A percentile compares a stretch with the other conserved stretches of the same genome.
phyloP scores from a whole-genome alignment of 2,113 vertebrate species.

The Pseudorhombus dupliciocellatus region DNA sequence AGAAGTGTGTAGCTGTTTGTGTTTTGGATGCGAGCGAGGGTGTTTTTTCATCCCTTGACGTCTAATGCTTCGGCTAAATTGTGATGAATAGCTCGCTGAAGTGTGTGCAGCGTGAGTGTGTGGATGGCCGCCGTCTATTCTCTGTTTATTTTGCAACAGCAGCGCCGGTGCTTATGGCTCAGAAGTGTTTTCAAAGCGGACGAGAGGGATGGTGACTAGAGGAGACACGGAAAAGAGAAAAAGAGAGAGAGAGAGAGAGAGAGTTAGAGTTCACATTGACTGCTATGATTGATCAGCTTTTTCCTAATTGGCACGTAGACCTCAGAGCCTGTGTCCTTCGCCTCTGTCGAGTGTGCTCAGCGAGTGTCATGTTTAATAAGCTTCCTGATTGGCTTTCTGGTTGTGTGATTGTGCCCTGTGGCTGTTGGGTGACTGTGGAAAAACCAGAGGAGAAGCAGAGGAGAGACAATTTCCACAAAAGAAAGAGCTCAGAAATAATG shows the following conservation, averaged over 20 bases:
- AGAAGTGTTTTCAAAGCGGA: slow-evolving; percentile 41
- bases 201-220: slow-evolving; percentile 23
- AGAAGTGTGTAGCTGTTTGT: slow-evolving; percentile 38
- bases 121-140: slow-evolving; percentile 10
- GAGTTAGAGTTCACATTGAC: slow-evolving; percentile 41
- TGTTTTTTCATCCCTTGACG: slow-evolving; percentile 49
- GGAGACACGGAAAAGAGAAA: slow-evolving; percentile 11
- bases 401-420: slow-evolving; percentile 66
- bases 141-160: slow-evolving; percentile 48
- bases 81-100: slow-evolving; percentile 65
- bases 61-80: slow-evolving; percentile 59
- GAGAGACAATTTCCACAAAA: slow-evolving; percentile 3
- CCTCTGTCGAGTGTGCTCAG: slow-evolving; percentile 63
- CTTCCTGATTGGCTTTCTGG: slow-evolving; percentile 68
- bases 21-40: slow-evolving; percentile 30
- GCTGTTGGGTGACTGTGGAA: slow-evolving; percentile 52
- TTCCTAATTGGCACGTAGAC: slow-evolving; percentile 68
- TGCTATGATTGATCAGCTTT: slow-evolving; percentile 68
- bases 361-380: slow-evolving; percentile 74
- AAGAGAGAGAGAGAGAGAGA: not conserved
- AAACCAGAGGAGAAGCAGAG: slow-evolving; percentile 13
- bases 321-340: slow-evolving; percentile 61
- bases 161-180: slow-evolving; percentile 2
- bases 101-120: slow-evolving; percentile 12
- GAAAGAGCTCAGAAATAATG: not conserved